Base-by-base conservation (phyloP, 2,797 vertebrate species). In the Sphenopsis melanotis region DNA sequence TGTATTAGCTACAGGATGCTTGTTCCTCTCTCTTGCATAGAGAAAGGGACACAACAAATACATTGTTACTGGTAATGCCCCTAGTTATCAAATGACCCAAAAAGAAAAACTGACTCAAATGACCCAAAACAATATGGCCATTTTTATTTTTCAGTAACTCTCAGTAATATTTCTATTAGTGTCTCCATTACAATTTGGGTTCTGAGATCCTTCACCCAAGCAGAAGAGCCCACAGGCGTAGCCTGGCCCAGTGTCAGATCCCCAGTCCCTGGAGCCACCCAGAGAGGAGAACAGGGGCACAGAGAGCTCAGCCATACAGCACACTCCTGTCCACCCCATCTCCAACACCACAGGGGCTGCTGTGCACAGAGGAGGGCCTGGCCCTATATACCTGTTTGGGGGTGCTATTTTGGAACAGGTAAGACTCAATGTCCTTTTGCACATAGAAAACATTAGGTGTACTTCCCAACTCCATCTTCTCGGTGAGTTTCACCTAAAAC, bases 261-360 rank as follows among this genome's bases (percentile, higher is more conserved):
- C 15, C 37, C n/a, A 78, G 3, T 5, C 17, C 27, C 44, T n/a
- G 53, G 15, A 56, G 32, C 42, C 22, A 32, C 8, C 16, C 46
- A 24, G 52, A 36, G 27, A 78, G 9, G 12, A 77, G 37, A 76
- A 36, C 2, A 42, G 56, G 22, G 10, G 7, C 2, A 5, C 27
- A 50, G 37, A 7, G 59, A 52, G 24, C 0, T 0, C 42, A 71
- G 49, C 21, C 27, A 22, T 18, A 11, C 8, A 24, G 41, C 29
- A 39, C 2, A 4, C 1, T n/a, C 46, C 65, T 72, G 1, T 3
- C 37, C 69, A 42, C 4, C 2, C 3, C 39, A 46, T 52, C 69
- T 2, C 37, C 59, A 52, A 5, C 42, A 61, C 55, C 39, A 47
- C 1, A 24, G 32, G 17, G 22, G 7, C 44, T 8, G n/a, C 13